These are phyloP conservation scores for Drosophila teissieri DNA, from an alignment of 1,140 invertebrate species.

Conservation along the genomic window DNA sequence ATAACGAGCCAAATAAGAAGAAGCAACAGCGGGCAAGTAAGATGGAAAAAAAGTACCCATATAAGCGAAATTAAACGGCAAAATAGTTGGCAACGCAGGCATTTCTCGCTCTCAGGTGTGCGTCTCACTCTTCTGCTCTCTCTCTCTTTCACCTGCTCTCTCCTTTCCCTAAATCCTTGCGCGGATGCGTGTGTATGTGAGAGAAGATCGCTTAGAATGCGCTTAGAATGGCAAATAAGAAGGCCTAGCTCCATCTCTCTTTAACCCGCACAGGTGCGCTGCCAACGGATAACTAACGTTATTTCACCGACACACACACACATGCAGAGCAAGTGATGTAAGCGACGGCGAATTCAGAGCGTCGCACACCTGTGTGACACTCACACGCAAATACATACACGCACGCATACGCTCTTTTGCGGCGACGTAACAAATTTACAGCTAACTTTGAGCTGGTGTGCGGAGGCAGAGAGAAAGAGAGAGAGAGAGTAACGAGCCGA, in stretches of 20 bases:
- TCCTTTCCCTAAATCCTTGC: neutral
- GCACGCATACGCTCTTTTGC: constrained; percentile 21
- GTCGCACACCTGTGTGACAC: constrained; percentile 63
- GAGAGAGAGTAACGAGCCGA: constrained; percentile 15
- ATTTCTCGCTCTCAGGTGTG: constrained; percentile 45
- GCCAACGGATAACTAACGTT: constrained; percentile 79
- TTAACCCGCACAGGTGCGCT: constrained; percentile 36
- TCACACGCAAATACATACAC: constrained; percentile 15
- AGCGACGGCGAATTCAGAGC: constrained; percentile 73
- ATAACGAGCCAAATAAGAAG: constrained; percentile 52
- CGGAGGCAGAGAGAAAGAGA: constrained; percentile 25
- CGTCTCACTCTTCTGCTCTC: neutral
- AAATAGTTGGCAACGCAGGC: constrained; percentile 79
- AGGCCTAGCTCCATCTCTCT: constrained; percentile 15
- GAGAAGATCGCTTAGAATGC: constrained; percentile 69
- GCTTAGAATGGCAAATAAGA: constrained; percentile 82
- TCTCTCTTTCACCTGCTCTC: neutral
- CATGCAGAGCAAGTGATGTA: constrained; percentile 67
- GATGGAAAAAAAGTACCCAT: constrained; percentile 65
- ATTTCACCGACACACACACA: constrained; percentile 66
- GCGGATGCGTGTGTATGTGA: constrained; percentile 6
- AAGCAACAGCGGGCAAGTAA: constrained; percentile 24
- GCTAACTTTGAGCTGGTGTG: constrained; percentile 78
- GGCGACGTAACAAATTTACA: constrained; percentile 83
- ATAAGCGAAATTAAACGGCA: constrained; percentile 82